phyloP scores from a whole-genome alignment of 1,140 invertebrate species.

The Drosophila miranda region DNA sequence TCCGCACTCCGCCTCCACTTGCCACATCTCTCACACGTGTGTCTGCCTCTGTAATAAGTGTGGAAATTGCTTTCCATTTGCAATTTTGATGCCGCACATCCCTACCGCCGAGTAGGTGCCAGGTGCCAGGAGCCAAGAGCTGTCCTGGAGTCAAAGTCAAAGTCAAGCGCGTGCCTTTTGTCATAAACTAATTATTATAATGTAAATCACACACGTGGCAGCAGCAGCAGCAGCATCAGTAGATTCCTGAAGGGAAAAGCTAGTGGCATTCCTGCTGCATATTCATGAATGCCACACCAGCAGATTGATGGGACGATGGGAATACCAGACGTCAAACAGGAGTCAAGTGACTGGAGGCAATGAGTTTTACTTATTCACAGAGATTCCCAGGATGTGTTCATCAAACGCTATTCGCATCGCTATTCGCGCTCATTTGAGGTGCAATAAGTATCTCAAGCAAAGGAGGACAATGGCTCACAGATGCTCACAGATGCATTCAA shows the following conservation, averaged over 20 bases:
- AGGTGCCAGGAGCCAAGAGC: not conserved
- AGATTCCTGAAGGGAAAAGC: constrained; percentile 4
- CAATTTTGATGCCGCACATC: constrained; percentile 52
- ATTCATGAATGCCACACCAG: too few species aligned
- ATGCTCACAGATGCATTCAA: too few species aligned
- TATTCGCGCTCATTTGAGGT: too few species aligned
- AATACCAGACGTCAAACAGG: too few species aligned
- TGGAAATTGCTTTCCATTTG: constrained; percentile 67
- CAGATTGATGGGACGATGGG: too few species aligned
- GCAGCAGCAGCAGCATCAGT: not conserved
- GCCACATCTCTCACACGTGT: constrained; percentile 25
- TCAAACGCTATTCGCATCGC: too few species aligned
- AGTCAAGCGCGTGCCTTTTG: constrained; percentile 37
- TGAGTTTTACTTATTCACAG: too few species aligned
- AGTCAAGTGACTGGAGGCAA: too few species aligned
- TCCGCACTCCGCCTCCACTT: too few species aligned
- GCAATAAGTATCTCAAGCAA: too few species aligned
- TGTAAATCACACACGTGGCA: constrained; percentile 55
- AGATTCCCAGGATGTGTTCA: too few species aligned
- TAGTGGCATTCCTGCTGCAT: constrained; percentile 8
- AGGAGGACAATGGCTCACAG: too few species aligned
- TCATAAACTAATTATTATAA: constrained; percentile 69
- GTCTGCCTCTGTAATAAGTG: constrained; percentile 47
- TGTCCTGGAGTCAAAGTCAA: constrained; percentile 1
- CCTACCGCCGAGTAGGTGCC: not conserved